These are phyloP conservation scores for Folsomia candida DNA, from an alignment of 2,888 invertebrate genomes.

Conservation along the genomic window DNA sequence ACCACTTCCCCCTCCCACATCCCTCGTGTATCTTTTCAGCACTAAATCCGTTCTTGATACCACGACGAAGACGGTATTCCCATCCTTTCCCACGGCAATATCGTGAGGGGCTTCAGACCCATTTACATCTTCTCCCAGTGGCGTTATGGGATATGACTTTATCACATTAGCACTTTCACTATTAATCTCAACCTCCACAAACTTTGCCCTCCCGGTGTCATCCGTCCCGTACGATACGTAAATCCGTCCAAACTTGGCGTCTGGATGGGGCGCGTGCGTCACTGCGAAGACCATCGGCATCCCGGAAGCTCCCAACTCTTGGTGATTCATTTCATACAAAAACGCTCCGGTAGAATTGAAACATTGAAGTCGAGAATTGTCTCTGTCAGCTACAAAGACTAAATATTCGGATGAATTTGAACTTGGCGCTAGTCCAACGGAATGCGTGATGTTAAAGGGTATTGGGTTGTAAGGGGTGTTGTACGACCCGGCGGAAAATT, in stretches of 20 bases:
- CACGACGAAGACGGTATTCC: constrained; percentile 69
- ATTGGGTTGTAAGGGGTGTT: constrained; percentile 40
- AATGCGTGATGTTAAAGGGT: constrained; percentile 52
- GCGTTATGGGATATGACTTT: constrained; percentile 62
- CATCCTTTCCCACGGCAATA: constrained; percentile 68
- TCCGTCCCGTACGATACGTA: constrained; percentile 72
- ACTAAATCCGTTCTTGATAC: constrained; percentile 52
- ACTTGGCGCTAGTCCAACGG: constrained; percentile 26
- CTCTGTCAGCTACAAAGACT: constrained; percentile 58
- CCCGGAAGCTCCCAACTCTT: constrained; percentile 61
- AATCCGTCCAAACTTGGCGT: constrained; percentile 59
- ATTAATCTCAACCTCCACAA: constrained; percentile 67
- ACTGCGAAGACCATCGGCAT: constrained; percentile 67
- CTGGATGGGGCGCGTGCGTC: constrained; percentile 58
- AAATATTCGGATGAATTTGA: constrained; percentile 50
- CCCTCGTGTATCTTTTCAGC: background rate
- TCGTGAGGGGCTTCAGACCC: constrained; percentile 61
- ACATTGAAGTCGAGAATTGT: constrained; percentile 58
- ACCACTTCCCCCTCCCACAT: background rate
- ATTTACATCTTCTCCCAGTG: background rate
- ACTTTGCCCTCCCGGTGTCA: constrained; percentile 58
- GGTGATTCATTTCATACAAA: constrained; percentile 62
- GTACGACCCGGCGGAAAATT: constrained; percentile 61
- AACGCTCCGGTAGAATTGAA: constrained; percentile 66
- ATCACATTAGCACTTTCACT: constrained; percentile 60